Percentiles rank a stretch among this genome's conserved stretches.
phyloP scores from a whole-genome alignment of 2,797 vertebrate species.

The Notamacropus eugenii region DNA sequence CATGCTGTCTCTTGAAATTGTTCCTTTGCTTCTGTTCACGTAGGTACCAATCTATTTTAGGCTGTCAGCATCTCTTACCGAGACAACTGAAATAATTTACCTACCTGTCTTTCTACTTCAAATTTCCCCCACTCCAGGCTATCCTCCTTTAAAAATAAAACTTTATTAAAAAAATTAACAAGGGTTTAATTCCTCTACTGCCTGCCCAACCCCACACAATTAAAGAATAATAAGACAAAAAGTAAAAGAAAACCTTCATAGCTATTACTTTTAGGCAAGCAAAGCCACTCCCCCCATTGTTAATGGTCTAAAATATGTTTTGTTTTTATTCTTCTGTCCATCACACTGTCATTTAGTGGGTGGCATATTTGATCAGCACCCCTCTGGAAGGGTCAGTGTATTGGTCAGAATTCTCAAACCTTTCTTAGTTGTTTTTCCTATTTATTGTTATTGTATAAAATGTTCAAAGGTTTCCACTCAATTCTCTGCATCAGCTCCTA shows the following conservation, averaged over 20 bases:
- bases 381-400: not conserved
- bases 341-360: not conserved
- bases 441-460: not conserved
- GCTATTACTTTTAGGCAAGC: not conserved
- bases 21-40: not conserved
- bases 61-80: not conserved
- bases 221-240: not conserved
- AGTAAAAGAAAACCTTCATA: not conserved
- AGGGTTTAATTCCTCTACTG: not conserved
- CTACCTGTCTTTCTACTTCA: not conserved
- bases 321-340: not conserved
- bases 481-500: not conserved
- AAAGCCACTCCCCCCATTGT: not conserved
- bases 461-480: not conserved
- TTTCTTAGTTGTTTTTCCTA: not conserved
- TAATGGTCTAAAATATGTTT: not conserved
- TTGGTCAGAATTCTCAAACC: not conserved
- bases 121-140: not conserved
- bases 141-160: not conserved
- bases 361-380: not conserved
- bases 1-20: not conserved
- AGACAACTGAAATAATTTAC: not conserved
- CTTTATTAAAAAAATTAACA: not conserved
- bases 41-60: not conserved
- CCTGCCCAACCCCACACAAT: not conserved